These are phyloP conservation scores for Philhelius pedissequus DNA, from an alignment of 2,888 invertebrate genomes.

Conservation along the genomic window DNA sequence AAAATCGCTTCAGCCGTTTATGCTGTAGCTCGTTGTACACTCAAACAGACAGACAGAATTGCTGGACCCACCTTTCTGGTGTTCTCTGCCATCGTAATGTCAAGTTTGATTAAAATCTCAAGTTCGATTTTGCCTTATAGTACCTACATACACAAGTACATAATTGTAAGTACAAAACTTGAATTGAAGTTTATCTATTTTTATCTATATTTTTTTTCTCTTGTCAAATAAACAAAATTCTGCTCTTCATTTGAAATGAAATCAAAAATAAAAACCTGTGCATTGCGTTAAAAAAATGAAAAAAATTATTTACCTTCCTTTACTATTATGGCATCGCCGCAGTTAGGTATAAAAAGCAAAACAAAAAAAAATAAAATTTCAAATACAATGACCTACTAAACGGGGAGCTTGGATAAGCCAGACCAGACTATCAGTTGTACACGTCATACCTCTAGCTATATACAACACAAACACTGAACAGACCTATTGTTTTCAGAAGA, in stretches of 20 bases:
- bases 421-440: slow-evolving; percentile 11
- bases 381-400: slow-evolving; percentile 62
- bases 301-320: slow-evolving; percentile 36
- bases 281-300: slow-evolving; percentile 22
- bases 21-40: too few species aligned
- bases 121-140: too few species aligned
- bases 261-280: slow-evolving; percentile 5
- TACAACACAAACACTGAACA: slow-evolving; percentile 13
- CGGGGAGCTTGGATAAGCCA: slow-evolving; percentile 13
- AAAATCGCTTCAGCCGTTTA: too few species aligned
- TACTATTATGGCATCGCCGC: neutral
- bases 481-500: slow-evolving; percentile 28
- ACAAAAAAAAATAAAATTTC: neutral
- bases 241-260: slow-evolving; percentile 21
- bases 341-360: neutral
- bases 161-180: too few species aligned
- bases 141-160: too few species aligned
- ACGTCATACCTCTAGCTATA: too few species aligned
- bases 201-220: too few species aligned
- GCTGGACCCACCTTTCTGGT: too few species aligned
- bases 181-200: too few species aligned
- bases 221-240: slow-evolving; percentile 28
- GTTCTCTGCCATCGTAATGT: too few species aligned
- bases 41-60: too few species aligned
- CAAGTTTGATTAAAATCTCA: too few species aligned